Evolutionary conservation across 2,113 vertebrate species (phyloP), one percentile per base, ranked within the genome.

Genomic region (Chloropsis hardwickii): DNA sequence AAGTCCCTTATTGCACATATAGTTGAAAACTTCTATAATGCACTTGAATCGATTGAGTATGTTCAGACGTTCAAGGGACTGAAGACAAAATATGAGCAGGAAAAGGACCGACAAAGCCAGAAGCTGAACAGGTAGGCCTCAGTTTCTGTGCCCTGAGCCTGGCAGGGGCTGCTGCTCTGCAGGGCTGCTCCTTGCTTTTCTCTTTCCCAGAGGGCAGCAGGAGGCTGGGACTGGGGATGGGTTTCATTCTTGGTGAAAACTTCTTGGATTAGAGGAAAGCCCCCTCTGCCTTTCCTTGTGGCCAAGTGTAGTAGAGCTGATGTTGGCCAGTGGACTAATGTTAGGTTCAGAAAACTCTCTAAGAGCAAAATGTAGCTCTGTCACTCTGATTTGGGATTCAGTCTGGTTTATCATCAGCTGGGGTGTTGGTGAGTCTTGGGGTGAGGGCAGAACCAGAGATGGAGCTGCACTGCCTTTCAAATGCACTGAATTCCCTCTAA

Each of bases 41-140:
- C 99, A 97, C 99, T 99, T 98, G 99, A 99, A 98, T 98, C 99
- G 35, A 99, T 99, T 40, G 99, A 99, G 86, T 99, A 99, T 50
- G 99, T 99, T 97, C 99, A 99, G 97, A 99, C 99, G 0, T 99
- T 99, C 97, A 99, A 99, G 98, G 99, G 99, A 73, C 95, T 99
- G 97, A 99, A 99, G 97, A 99, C 99, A 33, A 98, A 99, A 85
- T 99, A 99, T 6, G 99, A 99, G 96, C 99, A 99, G 98, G 99
- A 99, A 87, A 99, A 99, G 95, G 99, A 99, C 95, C 88, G 99
- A 48, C 99, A 99, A 95, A 99, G 96, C 96, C 99, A 99, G 97
- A 99, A 99, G 95, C 97, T 99, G 95, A 99, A 98, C 98, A 99
- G 99, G 99, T 99, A 54, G 1, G 21, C 10, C 33, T 62, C 56